Base-by-base conservation (phyloP, 2,113 vertebrate species). In the Sebastes fasciatus region DNA sequence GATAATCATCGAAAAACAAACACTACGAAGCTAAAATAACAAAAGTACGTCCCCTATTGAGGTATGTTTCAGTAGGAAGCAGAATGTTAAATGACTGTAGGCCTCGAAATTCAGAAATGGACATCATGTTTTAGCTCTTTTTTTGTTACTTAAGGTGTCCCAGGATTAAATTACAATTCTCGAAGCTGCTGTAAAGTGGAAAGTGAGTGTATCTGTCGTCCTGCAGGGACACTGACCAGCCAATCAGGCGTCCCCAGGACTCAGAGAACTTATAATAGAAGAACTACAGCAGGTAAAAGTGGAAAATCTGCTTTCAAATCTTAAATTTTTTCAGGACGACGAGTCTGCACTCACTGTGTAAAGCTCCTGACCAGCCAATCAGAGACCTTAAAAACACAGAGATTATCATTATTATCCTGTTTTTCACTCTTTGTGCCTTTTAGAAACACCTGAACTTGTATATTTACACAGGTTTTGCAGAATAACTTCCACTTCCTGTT, bases 231-330 rank as follows among this genome's bases (percentile, higher is more conserved):
- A 46, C 85, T 92, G 87, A 89, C 76, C 91, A 81, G 21, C 85
- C 85, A 92, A 89, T 92, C 89, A 86, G 88, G 52, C 58, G 87
- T 34, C 64, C 66, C 86, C 21, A 0, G 4, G 34, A 21, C 73
- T 51, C 17, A 19, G 19, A 43, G 19, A 40, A 26, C 63, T 40
- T 4, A 11, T 17, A 3, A 60, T 12, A 57, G 55, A 21, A 10
- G 19, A 34, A 40, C 57, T 45, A 16, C 40, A 71, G 52, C 52
- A 57, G 42, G 40, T n/a, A n/a, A 12, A 73, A 34, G 26, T 26
- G 12, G 8, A 60, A 58, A 19, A 13, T 11, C 26, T 19, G 12
- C 12, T 5, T 52, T 5, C 1, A 34, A 52, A 54, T 54, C 11
- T 43, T 19, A 4, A 4, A 57, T 23, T 8, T 45, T 34, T 34